Conservation (phyloP, 23 tunicate species). For the Trididemnum clinides region DNA sequence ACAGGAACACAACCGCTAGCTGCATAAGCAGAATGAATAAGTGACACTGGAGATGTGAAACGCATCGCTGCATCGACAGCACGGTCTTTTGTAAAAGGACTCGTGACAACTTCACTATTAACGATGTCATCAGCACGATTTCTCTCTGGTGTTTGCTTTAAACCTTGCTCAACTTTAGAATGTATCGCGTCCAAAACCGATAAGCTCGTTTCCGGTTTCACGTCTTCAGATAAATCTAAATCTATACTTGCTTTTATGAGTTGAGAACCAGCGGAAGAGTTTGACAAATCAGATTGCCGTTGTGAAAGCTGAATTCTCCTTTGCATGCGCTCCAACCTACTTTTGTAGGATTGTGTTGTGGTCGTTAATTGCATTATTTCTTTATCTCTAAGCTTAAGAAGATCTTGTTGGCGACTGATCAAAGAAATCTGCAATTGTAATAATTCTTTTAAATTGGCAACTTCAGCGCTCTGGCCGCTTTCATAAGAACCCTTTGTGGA, state of each 20-base stretch:
- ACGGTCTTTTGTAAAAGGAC: neutral
- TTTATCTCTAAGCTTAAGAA: slow-evolving; percentile 73
- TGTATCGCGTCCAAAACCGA: neutral
- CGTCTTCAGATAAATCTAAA: neutral
- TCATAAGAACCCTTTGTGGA: neutral
- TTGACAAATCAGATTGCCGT: neutral
- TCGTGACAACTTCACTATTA: neutral
- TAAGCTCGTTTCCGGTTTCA: neutral
- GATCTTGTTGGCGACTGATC: slow-evolving; percentile 84
- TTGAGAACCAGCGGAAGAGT: neutral
- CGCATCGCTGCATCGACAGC: neutral
- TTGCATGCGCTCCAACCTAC: slow-evolving; percentile 61
- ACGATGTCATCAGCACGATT: neutral
- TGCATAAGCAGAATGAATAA: slow-evolving; percentile 10
- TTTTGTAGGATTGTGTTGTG: slow-evolving; percentile 46
- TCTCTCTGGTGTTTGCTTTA: neutral
- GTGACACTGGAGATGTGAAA: slow-evolving; percentile 8
- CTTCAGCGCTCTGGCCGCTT: slow-evolving; percentile 8
- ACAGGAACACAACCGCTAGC: slow-evolving; percentile 64
- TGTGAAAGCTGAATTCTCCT: slow-evolving; percentile 51
- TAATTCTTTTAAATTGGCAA: slow-evolving; percentile 39
- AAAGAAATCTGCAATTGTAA: slow-evolving; percentile 66
- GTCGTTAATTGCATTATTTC: slow-evolving; percentile 74
- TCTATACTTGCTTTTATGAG: neutral
- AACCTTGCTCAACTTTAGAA: neutral